Evolutionary conservation across 2,888 invertebrate species (phyloP), one percentile per base, ranked within the genome.

Genomic region (Beris morrisii): DNA sequence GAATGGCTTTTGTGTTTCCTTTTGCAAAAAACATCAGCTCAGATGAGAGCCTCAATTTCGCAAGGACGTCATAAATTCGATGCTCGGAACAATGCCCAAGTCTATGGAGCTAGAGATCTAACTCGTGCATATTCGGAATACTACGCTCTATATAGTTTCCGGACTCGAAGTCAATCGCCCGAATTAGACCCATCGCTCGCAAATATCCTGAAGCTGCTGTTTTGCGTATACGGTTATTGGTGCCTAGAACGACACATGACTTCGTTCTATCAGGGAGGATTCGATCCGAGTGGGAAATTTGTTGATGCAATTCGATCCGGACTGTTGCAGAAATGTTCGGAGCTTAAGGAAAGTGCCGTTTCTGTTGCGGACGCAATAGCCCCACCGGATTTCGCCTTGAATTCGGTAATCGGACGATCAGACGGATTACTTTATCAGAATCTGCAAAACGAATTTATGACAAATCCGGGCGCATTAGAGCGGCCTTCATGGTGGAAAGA

Each of bases 361-460:
- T 82, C 87, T 2, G 84, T 95, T 3, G 91, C 89, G 3, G 96
- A 97, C 78, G 90, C 90, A 32, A 83, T 96, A 31, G 91, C 95
- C 4, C 94, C 94, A 1, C 91, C 95, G 0, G 96, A 96, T 81
- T 95, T 91, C 77, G 87, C 94, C 44, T 82, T 96, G 12, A 91
- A 94, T 80, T 95, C 95, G 0, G 89, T 91, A 44, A 84, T 96
- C 15, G 96, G 92, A 61, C 86, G 84, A 75, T 88, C 93, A 32
- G 92, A 95, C 82, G 96, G 96, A 70, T 69, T 78, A 31, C 72
- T 78, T 77, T 92, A 73, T 77, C 88, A 91, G 77, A 87, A 90
- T 76, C 82, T 92, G 13, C 88, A 91, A 77, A 85, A 85, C 69
- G 85, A 86, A 69, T 85, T 92, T 78, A 87, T 88, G 82, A 86